A percentile compares a stretch with the other conserved stretches of the same genome.
These are phyloP conservation scores for Mesoligia furuncula DNA, from an alignment of 2,888 invertebrate species.

Conservation along the genomic window DNA sequence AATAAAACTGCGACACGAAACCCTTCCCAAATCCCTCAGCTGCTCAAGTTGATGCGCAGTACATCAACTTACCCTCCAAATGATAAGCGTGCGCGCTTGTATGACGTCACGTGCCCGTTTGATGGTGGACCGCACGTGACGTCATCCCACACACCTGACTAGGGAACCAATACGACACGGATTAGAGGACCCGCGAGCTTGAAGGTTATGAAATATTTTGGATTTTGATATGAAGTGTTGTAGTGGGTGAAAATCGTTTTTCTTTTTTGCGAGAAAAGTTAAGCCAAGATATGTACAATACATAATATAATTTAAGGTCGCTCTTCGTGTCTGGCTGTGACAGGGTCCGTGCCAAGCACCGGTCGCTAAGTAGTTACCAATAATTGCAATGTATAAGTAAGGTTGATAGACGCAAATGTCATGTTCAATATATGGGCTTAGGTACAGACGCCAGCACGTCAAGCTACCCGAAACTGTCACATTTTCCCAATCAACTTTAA, in stretches of 20 bases:
- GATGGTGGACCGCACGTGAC: constrained; percentile 67
- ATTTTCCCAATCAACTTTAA: too few species aligned
- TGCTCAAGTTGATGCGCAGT: constrained; percentile 37
- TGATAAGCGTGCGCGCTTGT: constrained; percentile 53
- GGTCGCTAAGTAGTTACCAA: not conserved
- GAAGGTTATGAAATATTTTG: constrained; percentile 12
- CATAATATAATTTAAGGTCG: not conserved
- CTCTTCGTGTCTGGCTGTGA: not conserved
- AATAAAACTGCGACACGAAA: constrained; percentile 5
- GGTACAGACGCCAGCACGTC: too few species aligned
- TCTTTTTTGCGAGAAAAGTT: not conserved
- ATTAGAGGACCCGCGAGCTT: constrained; percentile 21
- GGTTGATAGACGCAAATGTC: not conserved
- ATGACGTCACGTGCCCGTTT: constrained; percentile 65
- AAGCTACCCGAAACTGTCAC: too few species aligned
- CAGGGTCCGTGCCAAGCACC: too few species aligned
- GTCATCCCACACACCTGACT: constrained; percentile 63
- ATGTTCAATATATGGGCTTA: too few species aligned
- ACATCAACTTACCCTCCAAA: constrained; percentile 60
- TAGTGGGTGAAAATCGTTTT: not conserved
- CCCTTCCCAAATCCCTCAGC: constrained; percentile 42
- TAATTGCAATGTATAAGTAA: not conserved
- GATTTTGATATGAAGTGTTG: not conserved
- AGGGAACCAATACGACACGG: constrained; percentile 36
- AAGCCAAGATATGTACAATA: not conserved